Conservation (phyloP, 2,888 invertebrate genomes). For the Melinaea menophilus region DNA sequence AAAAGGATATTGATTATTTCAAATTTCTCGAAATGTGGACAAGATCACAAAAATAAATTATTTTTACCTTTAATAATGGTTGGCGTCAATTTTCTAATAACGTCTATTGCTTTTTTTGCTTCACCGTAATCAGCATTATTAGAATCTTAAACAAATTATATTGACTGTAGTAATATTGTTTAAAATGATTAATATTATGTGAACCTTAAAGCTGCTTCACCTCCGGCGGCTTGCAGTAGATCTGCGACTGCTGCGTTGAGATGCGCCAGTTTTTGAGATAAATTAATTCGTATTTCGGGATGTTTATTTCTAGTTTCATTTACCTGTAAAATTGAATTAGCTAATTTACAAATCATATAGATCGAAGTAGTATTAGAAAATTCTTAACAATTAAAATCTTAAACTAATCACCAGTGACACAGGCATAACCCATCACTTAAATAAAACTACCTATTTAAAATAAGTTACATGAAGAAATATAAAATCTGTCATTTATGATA, state of each 20-base stretch:
- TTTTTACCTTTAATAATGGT: constrained; percentile 47
- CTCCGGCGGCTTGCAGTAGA: constrained; percentile 43
- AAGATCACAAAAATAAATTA: neutral
- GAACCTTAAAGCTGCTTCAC: constrained; percentile 29
- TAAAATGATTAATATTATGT: neutral
- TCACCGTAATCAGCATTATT: constrained; percentile 45
- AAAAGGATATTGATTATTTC: neutral
- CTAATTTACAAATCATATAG: too few relatives aligned
- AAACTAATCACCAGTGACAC: too few relatives aligned
- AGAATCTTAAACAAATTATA: constrained; percentile 36
- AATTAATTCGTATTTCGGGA: neutral
- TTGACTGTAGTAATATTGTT: neutral
- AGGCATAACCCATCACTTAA: neutral
- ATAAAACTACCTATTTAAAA: neutral
- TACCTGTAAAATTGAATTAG: too few relatives aligned
- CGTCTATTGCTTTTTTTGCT: constrained; percentile 43
- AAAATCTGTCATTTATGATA: too few relatives aligned
- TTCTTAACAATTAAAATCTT: too few relatives aligned
- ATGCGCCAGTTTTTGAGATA: constrained; percentile 42
- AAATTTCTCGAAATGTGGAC: neutral
- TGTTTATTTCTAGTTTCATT: neutral
- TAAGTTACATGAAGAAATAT: neutral
- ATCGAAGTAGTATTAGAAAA: too few relatives aligned
- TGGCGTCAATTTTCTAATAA: constrained; percentile 48
- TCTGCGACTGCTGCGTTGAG: constrained; percentile 52